Conservation (phyloP, 2,888 invertebrate species). For the Glyphotaelius pellucidus region DNA sequence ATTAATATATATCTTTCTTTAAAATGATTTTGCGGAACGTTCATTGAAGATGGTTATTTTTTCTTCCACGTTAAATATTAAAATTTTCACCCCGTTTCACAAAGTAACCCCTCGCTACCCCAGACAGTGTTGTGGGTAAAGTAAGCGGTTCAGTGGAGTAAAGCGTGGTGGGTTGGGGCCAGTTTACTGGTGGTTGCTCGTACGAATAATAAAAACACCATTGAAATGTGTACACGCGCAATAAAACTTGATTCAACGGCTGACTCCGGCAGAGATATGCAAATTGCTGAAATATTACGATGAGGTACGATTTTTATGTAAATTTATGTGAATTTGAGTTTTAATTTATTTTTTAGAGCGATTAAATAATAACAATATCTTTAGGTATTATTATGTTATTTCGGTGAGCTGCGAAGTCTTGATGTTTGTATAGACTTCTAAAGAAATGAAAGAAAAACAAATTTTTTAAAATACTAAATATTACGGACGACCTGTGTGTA, state of each 20-base stretch:
- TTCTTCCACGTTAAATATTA: not conserved
- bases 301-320: not conserved
- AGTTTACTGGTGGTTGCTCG: constrained; percentile 52
- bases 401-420: no score
- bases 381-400: no score
- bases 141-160: not conserved
- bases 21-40: not conserved
- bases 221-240: constrained; percentile 62
- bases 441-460: no score
- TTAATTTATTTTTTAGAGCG: not conserved
- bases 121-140: not conserved
- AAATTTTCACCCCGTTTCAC: not conserved
- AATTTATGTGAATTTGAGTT: not conserved
- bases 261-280: constrained; percentile 48
- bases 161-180: constrained; percentile 36
- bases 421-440: no score
- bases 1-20: no score
- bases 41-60: not conserved
- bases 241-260: constrained; percentile 57
- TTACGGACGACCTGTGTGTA: no score
- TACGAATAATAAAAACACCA: constrained; percentile 59
- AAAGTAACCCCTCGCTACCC: not conserved
- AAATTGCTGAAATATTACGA: constrained; percentile 45
- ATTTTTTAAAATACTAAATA: no score
- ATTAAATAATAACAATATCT: not conserved